These are phyloP conservation scores for Hafferia zeledoni DNA, from an alignment of 2,797 vertebrate genomes.

Conservation along the genomic window DNA sequence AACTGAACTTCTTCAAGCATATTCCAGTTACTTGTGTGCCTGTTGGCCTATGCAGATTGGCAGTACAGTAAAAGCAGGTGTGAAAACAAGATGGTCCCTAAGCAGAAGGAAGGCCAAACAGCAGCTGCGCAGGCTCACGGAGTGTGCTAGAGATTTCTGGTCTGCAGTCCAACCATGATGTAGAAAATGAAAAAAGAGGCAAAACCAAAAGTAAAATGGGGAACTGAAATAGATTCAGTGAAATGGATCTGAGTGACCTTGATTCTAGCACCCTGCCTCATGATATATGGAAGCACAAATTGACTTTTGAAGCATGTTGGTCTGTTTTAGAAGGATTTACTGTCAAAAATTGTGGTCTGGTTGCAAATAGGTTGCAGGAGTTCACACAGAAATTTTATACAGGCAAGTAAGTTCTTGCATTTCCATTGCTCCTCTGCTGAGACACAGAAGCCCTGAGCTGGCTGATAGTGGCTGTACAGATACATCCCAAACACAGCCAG, in stretches of 20 bases:
- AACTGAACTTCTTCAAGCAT: background rate
- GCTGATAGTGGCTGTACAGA: background rate
- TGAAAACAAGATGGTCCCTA: background rate
- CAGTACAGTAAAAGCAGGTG: background rate
- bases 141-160: background rate
- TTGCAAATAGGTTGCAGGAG: background rate
- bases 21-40: background rate
- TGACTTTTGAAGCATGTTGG: background rate
- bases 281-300: background rate
- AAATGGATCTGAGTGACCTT: background rate
- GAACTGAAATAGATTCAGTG: background rate
- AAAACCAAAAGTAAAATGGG: background rate
- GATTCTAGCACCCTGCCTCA: background rate
- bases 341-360: background rate
- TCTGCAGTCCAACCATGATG: background rate
- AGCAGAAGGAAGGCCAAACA: background rate
- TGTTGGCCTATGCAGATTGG: background rate
- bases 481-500: background rate
- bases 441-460: background rate
- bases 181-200: background rate
- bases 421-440: background rate
- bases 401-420: background rate
- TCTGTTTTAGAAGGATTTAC: background rate
- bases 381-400: background rate
- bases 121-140: background rate